Evolutionary conservation across 2,113 vertebrate species (phyloP).

Genomic region (Hylia prasina): DNA sequence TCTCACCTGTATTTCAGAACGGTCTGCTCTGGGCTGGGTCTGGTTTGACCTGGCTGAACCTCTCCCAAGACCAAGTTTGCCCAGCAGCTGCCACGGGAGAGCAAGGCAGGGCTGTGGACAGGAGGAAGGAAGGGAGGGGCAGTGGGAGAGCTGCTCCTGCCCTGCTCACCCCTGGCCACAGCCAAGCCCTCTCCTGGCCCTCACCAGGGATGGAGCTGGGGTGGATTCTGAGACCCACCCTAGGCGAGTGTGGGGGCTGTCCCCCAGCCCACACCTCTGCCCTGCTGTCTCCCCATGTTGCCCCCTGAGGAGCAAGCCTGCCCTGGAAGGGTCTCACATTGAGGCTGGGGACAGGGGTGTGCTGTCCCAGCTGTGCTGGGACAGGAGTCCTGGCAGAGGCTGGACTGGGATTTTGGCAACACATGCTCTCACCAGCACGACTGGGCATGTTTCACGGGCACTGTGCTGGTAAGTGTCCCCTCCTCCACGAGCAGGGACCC

Average conservation of each 20-base stretch:
- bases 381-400: background rate
- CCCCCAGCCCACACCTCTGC: background rate
- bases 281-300: background rate
- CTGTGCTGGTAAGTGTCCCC: background rate
- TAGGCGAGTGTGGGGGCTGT: background rate
- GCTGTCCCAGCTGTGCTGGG: background rate
- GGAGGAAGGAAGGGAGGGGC: background rate
- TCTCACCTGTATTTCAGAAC: background rate
- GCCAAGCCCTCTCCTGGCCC: background rate
- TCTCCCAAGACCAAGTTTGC: background rate
- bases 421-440: background rate
- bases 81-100: background rate
- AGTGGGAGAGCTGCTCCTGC: background rate
- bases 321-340: accelerated
- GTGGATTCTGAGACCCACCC: background rate
- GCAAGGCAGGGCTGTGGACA: background rate
- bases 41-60: background rate
- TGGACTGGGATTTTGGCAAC: background rate
- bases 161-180: accelerated
- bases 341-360: background rate
- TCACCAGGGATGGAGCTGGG: background rate
- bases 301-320: accelerated
- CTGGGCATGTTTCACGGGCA: background rate
- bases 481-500: background rate
- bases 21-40: background rate